Base-by-base conservation (phyloP, 2,797 vertebrate genomes). In the Allobates femoralis region DNA sequence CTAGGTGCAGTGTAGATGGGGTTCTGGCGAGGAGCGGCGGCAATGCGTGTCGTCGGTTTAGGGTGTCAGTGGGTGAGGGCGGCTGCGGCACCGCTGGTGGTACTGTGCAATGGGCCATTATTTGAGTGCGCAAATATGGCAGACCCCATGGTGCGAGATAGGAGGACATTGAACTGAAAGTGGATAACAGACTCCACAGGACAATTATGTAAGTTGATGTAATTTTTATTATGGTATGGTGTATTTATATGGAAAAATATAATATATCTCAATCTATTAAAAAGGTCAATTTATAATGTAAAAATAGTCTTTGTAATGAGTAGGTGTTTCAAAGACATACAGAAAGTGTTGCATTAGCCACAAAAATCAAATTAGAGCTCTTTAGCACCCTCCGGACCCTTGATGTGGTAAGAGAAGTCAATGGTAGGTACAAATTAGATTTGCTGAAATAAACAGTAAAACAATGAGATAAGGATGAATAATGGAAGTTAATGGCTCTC, bases 391-490 rank as follows among this genome's bases (percentile, higher is more conserved):
- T 64, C 21, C 41, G 28, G 69, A 79, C 69, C 67, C 56, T 81
- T 69, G 8, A 32, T 75, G 85, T 81, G 85, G 58, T 86, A 55
- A 76, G 85, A 41, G 37, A 28, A 77, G 79, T 50, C 85, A 51
- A 56, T 56, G 60, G 58, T 82, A 67, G 58, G 50, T 67, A 58
- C 50, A 86, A 86, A 86, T 82, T 86, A 82, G 58, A 73, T 86
- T 86, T 82, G 58, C 85, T 46, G 85, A 82, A 77, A 51, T 82
- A 82, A 81, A 76, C 85, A 86, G 79, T 86, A 82, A 82, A 85
- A 86, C 71, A 86, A 81, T 86, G 74, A 86, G 85, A 86, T 86
- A 86, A 86, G 85, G 66, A 81, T 74, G 85, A 67, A 86, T 86
- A 82, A 82, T 77, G 85, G 79, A 46, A 77, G 37, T 5, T 66